Conservation (phyloP, 2,797 vertebrate genomes). For the Pantherophis vulpinus region DNA sequence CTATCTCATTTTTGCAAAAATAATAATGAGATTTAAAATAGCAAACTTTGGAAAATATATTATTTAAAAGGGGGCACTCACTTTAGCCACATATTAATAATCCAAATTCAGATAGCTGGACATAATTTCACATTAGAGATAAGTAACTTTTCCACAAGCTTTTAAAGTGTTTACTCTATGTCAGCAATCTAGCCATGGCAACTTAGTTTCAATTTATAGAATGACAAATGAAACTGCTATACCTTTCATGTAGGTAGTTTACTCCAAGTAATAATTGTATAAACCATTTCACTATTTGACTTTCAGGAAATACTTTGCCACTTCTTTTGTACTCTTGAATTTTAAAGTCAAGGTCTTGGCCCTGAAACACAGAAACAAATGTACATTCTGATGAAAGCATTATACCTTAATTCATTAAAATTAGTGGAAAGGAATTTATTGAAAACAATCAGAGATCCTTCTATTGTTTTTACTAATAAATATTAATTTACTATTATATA, state of each 20-base stretch:
- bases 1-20: background rate
- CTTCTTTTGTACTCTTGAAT: conserved; percentile 76
- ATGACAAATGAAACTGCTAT: conserved; percentile 42
- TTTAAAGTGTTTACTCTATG: conserved; percentile 10
- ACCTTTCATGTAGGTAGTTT: conserved; percentile 87
- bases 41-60: background rate
- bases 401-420: background rate
- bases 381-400: conserved; percentile 23
- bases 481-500: background rate
- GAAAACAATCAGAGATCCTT: background rate
- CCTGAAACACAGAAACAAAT: conserved; percentile 69
- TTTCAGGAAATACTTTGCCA: conserved; percentile 71
- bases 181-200: background rate
- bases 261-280: conserved; percentile 81
- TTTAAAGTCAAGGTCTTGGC: conserved; percentile 81
- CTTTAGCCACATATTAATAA: conserved; percentile 3
- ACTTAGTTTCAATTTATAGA: background rate
- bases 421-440: background rate
- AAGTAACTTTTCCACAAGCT: background rate
- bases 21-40: background rate
- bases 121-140: background rate
- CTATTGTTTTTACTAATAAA: background rate
- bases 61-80: background rate
- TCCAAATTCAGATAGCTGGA: background rate
- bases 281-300: conserved; percentile 82